Conservation (phyloP, 2,888 invertebrate species). For the Papilio protenor region DNA sequence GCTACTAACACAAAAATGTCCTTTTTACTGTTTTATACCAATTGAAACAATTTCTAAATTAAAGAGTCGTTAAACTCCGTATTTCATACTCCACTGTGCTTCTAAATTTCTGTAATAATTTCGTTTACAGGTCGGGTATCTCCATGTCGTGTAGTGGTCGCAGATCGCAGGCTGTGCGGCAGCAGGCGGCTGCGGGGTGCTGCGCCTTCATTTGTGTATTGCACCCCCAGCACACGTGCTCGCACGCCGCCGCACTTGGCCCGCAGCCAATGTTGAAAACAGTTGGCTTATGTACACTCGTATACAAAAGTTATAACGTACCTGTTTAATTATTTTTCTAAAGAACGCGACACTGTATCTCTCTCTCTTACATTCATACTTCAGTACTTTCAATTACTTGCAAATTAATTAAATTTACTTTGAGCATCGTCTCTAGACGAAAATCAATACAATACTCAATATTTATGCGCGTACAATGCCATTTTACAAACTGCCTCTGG, state of each 20-base stretch:
- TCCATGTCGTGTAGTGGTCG: no score
- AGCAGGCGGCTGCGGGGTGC: background rate
- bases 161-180: no score
- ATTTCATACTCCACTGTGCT: background rate
- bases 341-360: background rate
- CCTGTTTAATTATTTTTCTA: background rate
- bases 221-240: conserved; percentile 1
- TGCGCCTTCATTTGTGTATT: conserved; percentile 38
- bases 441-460: background rate
- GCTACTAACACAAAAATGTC: background rate
- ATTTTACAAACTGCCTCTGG: background rate
- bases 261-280: conserved; percentile 26
- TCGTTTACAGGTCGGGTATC: no score
- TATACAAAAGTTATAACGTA: background rate
- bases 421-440: background rate
- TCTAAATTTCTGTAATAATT: no score
- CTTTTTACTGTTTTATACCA: background rate
- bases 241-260: conserved; percentile 29
- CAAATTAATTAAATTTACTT: background rate
- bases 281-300: conserved; percentile 28
- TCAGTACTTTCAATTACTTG: no score
- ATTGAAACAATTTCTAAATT: background rate
- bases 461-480: background rate
- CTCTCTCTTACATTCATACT: background rate
- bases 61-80: background rate